These are phyloP conservation scores for Sinocyclocheilus anshuiensis DNA, from an alignment of 2,113 vertebrate genomes.

Conservation along the genomic window DNA sequence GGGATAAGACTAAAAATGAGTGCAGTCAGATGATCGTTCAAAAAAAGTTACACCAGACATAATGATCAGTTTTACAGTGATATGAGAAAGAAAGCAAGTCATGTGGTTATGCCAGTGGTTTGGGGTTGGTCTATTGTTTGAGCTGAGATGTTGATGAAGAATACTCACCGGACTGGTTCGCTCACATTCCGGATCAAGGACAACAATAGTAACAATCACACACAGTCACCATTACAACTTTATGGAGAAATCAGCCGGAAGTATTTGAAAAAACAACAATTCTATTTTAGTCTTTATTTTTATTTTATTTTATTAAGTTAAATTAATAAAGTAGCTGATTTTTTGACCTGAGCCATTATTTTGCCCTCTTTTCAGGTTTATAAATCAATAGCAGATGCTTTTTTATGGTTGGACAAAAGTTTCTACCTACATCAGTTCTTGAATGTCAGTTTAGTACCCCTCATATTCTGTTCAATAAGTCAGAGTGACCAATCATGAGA, in stretches of 20 bases:
- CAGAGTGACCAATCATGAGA: background rate
- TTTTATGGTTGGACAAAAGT: background rate
- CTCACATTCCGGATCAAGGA: constrained; percentile 65
- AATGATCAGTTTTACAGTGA: background rate
- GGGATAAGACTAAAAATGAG: background rate
- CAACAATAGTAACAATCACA: background rate
- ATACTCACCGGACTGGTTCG: constrained; percentile 57
- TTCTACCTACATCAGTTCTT: background rate
- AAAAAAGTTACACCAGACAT: background rate
- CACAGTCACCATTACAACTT: background rate
- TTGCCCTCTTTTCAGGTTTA: background rate
- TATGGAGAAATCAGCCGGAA: background rate
- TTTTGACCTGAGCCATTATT: background rate
- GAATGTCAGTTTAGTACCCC: background rate
- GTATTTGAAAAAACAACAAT: background rate
- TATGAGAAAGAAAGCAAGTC: background rate
- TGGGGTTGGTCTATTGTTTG: constrained; percentile 2
- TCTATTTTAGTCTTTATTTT: background rate
- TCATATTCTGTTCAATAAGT: background rate
- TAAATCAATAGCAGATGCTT: background rate
- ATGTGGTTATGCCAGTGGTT: background rate
- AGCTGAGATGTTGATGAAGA: background rate
- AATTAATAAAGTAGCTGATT: background rate
- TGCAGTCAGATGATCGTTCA: background rate
- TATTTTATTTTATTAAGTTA: too few species aligned